A percentile compares a stretch with the other conserved stretches of the same genome.
These are phyloP conservation scores for Protophormia terraenovae DNA, from an alignment of 2,888 invertebrate genomes.

Conservation along the genomic window DNA sequence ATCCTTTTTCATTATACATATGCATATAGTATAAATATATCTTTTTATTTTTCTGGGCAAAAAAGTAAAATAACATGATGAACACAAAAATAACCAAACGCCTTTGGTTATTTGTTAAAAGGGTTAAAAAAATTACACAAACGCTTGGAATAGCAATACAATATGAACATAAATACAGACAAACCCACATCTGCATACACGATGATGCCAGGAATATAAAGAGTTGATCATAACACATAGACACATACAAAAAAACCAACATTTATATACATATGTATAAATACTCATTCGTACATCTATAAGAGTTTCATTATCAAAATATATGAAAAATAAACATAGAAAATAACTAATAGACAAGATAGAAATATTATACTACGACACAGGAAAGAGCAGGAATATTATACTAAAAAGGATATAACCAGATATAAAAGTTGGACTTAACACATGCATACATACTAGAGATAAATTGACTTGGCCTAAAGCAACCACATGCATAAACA, in stretches of 20 bases:
- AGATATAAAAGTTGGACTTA: not conserved
- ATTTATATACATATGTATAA: not conserved
- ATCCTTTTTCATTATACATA: constrained; percentile 13
- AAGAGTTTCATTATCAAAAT: constrained; percentile 58
- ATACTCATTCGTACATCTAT: not conserved
- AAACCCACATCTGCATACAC: not conserved
- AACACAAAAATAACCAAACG: constrained; percentile 64
- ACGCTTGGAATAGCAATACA: constrained; percentile 54
- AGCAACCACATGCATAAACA: constrained; percentile 54
- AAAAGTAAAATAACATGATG: constrained; percentile 41
- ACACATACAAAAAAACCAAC: not conserved
- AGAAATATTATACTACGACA: not conserved
- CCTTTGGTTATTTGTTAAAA: constrained; percentile 65
- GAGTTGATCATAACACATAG: constrained; percentile 31
- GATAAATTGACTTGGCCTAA: constrained; percentile 49
- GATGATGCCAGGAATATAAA: not conserved
- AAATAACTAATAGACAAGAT: constrained; percentile 50
- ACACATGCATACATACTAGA: not conserved
- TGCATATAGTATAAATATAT: too few relatives aligned
- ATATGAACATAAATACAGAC: not conserved
- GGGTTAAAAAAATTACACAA: constrained; percentile 58
- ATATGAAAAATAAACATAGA: constrained; percentile 55
- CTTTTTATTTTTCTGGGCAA: not conserved
- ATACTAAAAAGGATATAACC: not conserved
- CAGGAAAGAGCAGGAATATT: not conserved